phyloP scores from a whole-genome alignment of 2,113 vertebrate genomes.

The Carettochelys insculpta region DNA sequence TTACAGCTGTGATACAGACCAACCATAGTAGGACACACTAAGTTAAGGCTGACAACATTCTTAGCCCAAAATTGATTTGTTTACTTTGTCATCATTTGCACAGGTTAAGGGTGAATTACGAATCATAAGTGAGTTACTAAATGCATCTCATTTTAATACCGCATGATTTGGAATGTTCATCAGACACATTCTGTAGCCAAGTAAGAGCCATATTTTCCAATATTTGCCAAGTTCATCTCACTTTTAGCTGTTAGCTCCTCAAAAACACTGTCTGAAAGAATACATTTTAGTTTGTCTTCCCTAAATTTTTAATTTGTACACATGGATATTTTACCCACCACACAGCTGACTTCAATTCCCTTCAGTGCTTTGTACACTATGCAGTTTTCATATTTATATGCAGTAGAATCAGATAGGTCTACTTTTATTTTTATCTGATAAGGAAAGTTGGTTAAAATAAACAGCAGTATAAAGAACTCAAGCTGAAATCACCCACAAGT shows the following conservation, averaged over 20 bases:
- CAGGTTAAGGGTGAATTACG: background rate
- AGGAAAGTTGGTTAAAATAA: background rate
- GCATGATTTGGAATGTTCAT: background rate
- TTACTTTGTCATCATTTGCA: background rate
- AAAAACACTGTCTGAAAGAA: background rate
- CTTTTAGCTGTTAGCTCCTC: background rate
- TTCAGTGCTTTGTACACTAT: background rate
- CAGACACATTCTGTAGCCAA: background rate
- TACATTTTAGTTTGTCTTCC: accelerated
- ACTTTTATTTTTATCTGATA: background rate
- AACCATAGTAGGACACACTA: background rate
- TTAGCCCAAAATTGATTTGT: background rate
- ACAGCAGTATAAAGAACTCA: accelerated
- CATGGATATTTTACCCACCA: background rate
- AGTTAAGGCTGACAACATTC: background rate
- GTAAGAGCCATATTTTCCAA: background rate
- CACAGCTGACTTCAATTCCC: accelerated
- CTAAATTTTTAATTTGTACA: background rate
- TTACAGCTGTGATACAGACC: background rate
- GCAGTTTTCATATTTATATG: background rate
- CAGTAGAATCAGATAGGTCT: background rate
- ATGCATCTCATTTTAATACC: accelerated
- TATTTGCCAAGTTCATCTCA: background rate
- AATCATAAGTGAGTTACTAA: background rate
- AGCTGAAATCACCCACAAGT: background rate